Evolutionary conservation across 2,888 invertebrate species (phyloP).

Genomic region (Microchrysa polita): DNA sequence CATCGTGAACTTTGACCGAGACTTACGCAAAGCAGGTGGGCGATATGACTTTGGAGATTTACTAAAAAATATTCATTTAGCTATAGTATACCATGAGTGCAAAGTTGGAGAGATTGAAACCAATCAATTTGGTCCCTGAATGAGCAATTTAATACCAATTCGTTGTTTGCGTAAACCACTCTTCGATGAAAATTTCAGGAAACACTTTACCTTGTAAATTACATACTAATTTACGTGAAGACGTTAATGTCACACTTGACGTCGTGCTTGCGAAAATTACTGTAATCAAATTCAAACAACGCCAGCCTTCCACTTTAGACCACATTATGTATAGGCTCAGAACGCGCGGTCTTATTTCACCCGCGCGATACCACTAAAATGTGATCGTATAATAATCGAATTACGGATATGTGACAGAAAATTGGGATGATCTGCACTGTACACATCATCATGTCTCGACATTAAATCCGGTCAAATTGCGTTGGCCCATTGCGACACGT

Average conservation of each 20-base stretch:
- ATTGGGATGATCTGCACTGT: conserved; percentile 24
- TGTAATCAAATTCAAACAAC: conserved; percentile 8
- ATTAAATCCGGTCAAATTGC: conserved; percentile 27
- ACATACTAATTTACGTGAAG: neutral
- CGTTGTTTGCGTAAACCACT: too few relatives aligned
- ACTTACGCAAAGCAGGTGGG: too few relatives aligned
- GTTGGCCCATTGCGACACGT: neutral
- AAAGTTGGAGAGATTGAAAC: too few relatives aligned
- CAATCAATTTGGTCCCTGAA: too few relatives aligned
- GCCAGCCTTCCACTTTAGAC: neutral
- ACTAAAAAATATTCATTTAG: too few relatives aligned
- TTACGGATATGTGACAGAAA: conserved; percentile 36
- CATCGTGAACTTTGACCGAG: conserved; percentile 10
- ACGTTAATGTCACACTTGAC: neutral
- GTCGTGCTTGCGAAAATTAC: neutral
- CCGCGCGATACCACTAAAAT: neutral
- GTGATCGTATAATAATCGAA: conserved; percentile 24
- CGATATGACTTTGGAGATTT: too few relatives aligned
- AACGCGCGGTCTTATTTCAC: neutral
- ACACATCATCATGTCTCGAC: neutral
- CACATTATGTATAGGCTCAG: neutral
- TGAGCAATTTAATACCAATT: too few relatives aligned
- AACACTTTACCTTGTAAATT: neutral
- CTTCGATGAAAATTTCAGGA: neutral
- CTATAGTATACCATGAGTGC: too few relatives aligned